Percentiles rank a stretch among this genome's conserved stretches.
Evolutionary conservation across 2,888 invertebrate genomes (phyloP).

Genomic region (Hoplodrina ambigua): DNA sequence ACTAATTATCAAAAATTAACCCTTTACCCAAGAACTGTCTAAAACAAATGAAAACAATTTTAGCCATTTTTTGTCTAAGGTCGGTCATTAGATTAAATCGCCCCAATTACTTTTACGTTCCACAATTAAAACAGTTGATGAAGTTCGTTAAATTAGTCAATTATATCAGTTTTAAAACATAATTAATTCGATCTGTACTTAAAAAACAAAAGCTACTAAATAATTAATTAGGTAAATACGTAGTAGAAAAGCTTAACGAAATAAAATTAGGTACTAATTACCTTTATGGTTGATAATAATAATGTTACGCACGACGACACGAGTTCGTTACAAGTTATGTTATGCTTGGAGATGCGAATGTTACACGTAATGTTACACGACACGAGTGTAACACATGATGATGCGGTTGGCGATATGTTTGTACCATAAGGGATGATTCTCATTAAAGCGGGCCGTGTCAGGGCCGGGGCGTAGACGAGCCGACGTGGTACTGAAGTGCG

Average conservation of each 20-base stretch:
- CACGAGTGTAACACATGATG: too few species aligned
- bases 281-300: too few species aligned
- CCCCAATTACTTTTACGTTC: conserved; percentile 39
- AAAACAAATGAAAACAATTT: conserved; percentile 55
- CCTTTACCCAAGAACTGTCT: conserved; percentile 47
- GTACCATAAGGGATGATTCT: too few species aligned
- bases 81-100: conserved; percentile 49
- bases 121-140: conserved; percentile 31
- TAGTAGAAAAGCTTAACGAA: neutral
- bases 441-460: too few species aligned
- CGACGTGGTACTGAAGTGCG: too few species aligned
- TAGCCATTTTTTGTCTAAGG: conserved; percentile 40
- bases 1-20: conserved; percentile 48
- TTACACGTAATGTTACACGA: too few species aligned
- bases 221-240: too few species aligned
- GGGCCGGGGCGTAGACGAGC: too few species aligned
- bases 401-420: too few species aligned
- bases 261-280: neutral
- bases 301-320: too few species aligned
- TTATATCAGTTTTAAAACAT: conserved; percentile 25
- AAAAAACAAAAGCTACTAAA: neutral
- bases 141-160: conserved; percentile 23
- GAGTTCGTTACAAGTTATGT: too few species aligned
- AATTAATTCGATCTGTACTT: conserved; percentile 11
- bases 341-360: too few species aligned